Percentiles rank a stretch among this genome's conserved stretches.
Conservation (phyloP, 2,797 vertebrate species). For the Astyanax mexicanus region DNA sequence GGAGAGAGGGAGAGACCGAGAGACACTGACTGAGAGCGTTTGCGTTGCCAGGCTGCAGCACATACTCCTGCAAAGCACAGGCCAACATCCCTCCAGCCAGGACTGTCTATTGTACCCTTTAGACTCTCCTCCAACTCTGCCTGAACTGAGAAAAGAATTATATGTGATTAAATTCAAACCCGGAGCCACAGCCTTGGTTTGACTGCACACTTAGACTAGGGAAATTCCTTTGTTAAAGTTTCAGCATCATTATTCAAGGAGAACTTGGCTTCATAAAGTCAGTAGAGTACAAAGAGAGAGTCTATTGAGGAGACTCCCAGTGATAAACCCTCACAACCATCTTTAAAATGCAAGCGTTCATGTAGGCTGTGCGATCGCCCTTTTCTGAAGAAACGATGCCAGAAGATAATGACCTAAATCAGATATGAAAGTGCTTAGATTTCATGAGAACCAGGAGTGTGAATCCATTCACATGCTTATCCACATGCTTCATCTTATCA, state of each 20-base stretch:
- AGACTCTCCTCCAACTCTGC: conserved; percentile 55
- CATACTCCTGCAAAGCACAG: conserved; percentile 60
- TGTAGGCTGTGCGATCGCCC: background rate
- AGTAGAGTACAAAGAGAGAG: conserved; percentile 2
- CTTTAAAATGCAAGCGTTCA: background rate
- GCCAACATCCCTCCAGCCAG: conserved; percentile 60
- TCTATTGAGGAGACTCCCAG: background rate
- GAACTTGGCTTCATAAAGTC: conserved; percentile 21
- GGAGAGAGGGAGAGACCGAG: conserved; percentile 2
- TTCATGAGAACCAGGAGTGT: background rate
- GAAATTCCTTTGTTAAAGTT: conserved; percentile 40
- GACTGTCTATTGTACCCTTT: conserved; percentile 65
- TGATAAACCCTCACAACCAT: background rate
- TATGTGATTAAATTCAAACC: conserved; percentile 65
- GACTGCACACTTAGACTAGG: conserved; percentile 59
- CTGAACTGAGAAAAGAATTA: conserved; percentile 65
- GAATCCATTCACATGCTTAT: conserved; percentile 5
- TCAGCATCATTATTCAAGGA: conserved; percentile 31
- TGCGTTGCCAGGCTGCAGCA: conserved; percentile 74
- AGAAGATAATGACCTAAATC: background rate
- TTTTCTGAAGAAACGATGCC: background rate
- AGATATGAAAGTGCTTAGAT: background rate
- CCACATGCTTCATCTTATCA: background rate
- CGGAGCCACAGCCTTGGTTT: conserved; percentile 70
- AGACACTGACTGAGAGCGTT: conserved; percentile 58